These are phyloP conservation scores for Microtus richardsoni DNA, from an alignment of 2,113 vertebrate species.

Conservation along the genomic window DNA sequence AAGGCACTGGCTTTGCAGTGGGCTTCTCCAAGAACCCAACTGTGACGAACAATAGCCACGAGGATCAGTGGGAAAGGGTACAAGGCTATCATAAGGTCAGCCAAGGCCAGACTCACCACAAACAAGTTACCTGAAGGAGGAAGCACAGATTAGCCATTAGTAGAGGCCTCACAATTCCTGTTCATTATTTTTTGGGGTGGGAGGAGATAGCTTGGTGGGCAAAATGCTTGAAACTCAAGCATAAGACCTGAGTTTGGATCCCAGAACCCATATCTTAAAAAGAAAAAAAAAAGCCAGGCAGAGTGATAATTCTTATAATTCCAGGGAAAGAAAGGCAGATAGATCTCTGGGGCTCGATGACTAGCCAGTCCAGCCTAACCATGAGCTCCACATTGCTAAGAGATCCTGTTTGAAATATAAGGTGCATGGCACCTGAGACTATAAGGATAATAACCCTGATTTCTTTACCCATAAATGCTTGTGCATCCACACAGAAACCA, in stretches of 20 bases:
- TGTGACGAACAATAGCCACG: slow-evolving; percentile 92
- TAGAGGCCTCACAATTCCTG: rapidly evolving
- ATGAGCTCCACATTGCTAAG: neutral
- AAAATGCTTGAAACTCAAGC: neutral
- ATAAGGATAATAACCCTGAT: neutral
- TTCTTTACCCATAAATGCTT: neutral
- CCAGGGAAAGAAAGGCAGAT: neutral
- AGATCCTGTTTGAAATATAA: neutral
- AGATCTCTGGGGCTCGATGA: neutral
- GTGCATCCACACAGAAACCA: neutral
- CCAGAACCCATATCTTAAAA: neutral
- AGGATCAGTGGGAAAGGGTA: slow-evolving; percentile 95
- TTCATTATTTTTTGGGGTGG: neutral
- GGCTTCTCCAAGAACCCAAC: slow-evolving; percentile 92
- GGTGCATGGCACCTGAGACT: neutral
- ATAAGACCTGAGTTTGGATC: neutral
- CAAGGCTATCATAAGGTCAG: slow-evolving; percentile 94
- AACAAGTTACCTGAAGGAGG: slow-evolving; percentile 92
- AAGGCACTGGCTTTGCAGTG: slow-evolving; percentile 96
- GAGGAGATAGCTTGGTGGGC: no score
- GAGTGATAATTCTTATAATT: neutral
- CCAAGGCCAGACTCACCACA: slow-evolving; percentile 94
- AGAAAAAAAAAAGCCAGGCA: neutral
- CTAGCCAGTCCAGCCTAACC: no score
- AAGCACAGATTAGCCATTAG: slow-evolving; percentile 60